phyloP scores from a whole-genome alignment of 2,797 vertebrate genomes.

The Sternarchorhynchus goeldii region DNA sequence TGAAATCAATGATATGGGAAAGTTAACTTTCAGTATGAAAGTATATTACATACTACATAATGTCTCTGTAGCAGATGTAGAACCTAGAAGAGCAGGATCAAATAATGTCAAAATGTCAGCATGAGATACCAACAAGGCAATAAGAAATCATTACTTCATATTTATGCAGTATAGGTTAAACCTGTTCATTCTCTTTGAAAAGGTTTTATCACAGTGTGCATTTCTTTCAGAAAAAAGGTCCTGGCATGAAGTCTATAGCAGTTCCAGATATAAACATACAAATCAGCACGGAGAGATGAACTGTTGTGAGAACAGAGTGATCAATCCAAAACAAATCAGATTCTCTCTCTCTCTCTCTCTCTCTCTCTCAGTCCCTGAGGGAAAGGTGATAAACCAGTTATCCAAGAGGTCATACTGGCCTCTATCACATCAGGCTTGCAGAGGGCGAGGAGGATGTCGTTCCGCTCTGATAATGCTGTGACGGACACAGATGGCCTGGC shows the following conservation, averaged over 20 bases:
- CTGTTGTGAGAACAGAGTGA: slow-evolving; percentile 24
- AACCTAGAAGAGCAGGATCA: background rate
- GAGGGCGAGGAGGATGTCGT: slow-evolving; percentile 34
- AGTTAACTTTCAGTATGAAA: background rate
- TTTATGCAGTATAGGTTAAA: slow-evolving; percentile 15
- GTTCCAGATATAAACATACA: slow-evolving; percentile 28
- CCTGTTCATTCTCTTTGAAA: slow-evolving; percentile 13
- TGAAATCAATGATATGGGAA: background rate
- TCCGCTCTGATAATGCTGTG: slow-evolving; percentile 45
- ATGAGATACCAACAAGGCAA: slow-evolving; percentile 18
- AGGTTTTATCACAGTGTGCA: background rate
- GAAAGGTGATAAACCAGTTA: slow-evolving; percentile 47
- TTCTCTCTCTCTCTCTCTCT: slow-evolving; percentile 4
- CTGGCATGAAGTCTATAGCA: slow-evolving; percentile 19
- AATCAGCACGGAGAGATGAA: slow-evolving; percentile 22
- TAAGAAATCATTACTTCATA: slow-evolving; percentile 24
- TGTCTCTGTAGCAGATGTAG: background rate
- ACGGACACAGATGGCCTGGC: slow-evolving; percentile 48
- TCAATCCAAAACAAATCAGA: slow-evolving; percentile 43
- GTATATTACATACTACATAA: background rate
- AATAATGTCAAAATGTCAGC: slow-evolving; percentile 24
- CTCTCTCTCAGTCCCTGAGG: slow-evolving; percentile 1
- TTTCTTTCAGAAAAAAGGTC: slow-evolving; percentile 16
- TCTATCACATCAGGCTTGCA: slow-evolving; percentile 44
- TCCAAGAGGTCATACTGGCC: slow-evolving; percentile 25